phyloP scores from a whole-genome alignment of 1,140 invertebrate species.

The Phortica variegata region DNA sequence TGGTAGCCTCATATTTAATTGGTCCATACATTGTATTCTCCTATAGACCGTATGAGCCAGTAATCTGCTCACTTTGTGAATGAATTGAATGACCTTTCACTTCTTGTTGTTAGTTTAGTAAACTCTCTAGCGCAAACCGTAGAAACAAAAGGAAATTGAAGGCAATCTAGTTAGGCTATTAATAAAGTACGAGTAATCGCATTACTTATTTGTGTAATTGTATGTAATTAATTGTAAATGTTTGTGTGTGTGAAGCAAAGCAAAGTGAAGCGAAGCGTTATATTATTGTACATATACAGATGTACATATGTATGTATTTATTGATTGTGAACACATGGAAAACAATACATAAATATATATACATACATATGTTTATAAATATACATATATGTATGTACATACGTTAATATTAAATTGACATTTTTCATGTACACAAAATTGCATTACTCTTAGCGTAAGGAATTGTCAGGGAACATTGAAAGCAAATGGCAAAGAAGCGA shows the following conservation, averaged over 20 bases:
- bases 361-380: constrained; percentile 4
- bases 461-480: constrained; percentile 47
- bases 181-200: constrained; percentile 7
- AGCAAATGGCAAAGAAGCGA: background rate
- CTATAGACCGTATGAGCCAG: too few species aligned
- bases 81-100: too few species aligned
- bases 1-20: background rate
- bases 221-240: too few species aligned
- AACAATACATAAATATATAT: constrained; percentile 1
- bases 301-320: too few species aligned
- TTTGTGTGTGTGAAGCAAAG: too few species aligned
- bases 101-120: too few species aligned
- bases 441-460: constrained; percentile 25
- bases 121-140: background rate
- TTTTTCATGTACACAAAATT: too few species aligned
- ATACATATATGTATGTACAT: constrained; percentile 3
- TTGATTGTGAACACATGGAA: too few species aligned
- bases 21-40: background rate
- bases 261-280: too few species aligned
- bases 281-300: too few species aligned
- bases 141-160: constrained; percentile 36
- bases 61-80: too few species aligned
- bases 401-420: background rate
- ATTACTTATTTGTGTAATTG: too few species aligned
- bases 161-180: constrained; percentile 52